A percentile compares a stretch with the other conserved stretches of the same genome.
phyloP scores from a whole-genome alignment of 2,888 invertebrate species.

The Zhuqinia jingwanae region DNA sequence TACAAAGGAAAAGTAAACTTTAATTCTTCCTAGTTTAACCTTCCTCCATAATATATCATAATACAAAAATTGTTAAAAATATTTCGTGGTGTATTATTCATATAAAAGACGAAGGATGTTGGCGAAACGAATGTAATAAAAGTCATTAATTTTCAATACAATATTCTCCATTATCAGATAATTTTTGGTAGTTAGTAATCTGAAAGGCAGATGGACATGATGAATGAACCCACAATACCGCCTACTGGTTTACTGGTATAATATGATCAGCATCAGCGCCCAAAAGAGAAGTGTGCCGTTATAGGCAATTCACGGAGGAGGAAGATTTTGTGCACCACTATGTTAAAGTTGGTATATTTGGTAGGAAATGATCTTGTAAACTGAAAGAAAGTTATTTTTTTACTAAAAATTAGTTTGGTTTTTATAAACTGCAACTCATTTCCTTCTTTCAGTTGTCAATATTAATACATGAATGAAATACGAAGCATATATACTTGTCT shows the following conservation, averaged over 20 bases:
- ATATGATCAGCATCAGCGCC: slow-evolving; percentile 32
- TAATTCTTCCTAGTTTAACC: background rate
- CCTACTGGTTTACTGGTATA: no score
- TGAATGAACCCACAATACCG: slow-evolving; percentile 1
- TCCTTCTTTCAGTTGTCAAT: background rate
- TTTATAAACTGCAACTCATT: background rate
- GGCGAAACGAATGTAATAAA: slow-evolving; percentile 26
- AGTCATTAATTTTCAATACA: slow-evolving; percentile 34
- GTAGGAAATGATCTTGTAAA: no score
- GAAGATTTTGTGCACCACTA: no score
- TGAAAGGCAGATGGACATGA: slow-evolving; percentile 14
- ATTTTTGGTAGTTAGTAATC: slow-evolving; percentile 5
- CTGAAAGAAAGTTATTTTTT: no score
- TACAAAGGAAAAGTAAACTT: slow-evolving; percentile 23
- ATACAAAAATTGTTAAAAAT: no score
- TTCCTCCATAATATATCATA: no score
- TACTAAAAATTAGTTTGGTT: background rate
- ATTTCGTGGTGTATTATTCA: background rate
- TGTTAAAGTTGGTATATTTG: no score
- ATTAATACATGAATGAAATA: background rate
- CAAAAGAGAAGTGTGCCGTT: slow-evolving; percentile 23
- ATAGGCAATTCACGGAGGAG: no score
- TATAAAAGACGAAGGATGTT: background rate
- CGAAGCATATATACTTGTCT: no score
- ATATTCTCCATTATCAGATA: no score